Evolutionary conservation across 1,140 invertebrate species (phyloP).

Genomic region (Drosophila sechellia): DNA sequence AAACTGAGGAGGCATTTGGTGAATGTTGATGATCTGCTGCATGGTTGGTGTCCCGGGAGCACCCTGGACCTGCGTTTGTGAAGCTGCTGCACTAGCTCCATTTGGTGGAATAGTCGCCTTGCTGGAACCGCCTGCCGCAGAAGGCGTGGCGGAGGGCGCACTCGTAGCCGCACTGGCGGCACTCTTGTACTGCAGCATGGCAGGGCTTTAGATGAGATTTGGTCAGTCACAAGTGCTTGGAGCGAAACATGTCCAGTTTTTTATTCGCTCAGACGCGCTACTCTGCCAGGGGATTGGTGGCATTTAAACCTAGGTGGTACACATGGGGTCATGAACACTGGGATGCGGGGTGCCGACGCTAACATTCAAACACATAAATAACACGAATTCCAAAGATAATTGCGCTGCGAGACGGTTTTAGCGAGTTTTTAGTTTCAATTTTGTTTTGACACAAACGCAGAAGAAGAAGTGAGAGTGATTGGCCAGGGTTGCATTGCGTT

Average conservation of each 20-base stretch:
- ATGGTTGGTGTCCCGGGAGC: constrained; percentile 45
- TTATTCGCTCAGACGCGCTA: constrained; percentile 38
- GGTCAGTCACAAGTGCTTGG: constrained; percentile 28
- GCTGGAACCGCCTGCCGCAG: constrained; percentile 21
- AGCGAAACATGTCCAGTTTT: constrained; percentile 46
- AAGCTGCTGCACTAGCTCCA: constrained; percentile 12
- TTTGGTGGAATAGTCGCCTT: constrained; percentile 35
- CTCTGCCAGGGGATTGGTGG: constrained; percentile 5
- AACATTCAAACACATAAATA: constrained; percentile 1
- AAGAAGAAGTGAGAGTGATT: constrained; percentile 40
- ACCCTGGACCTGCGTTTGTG: constrained; percentile 1
- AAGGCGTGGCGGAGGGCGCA: constrained; percentile 38
- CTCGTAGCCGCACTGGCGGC: constrained; percentile 34
- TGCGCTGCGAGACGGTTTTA: constrained; percentile 20
- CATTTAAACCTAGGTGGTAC: constrained; percentile 17
- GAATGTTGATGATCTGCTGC: constrained; percentile 82
- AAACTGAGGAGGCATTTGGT: constrained; percentile 75
- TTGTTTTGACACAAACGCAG: constrained; percentile 79
- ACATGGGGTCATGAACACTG: constrained; percentile 7
- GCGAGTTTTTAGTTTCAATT: constrained; percentile 58
- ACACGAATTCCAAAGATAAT: not conserved
- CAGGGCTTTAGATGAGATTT: constrained; percentile 12
- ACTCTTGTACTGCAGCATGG: constrained; percentile 71
- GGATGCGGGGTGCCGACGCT: not conserved
- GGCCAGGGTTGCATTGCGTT: constrained; percentile 32